These are phyloP conservation scores for Omphaloscelis lunosa DNA, from an alignment of 2,888 invertebrate species.

Conservation along the genomic window DNA sequence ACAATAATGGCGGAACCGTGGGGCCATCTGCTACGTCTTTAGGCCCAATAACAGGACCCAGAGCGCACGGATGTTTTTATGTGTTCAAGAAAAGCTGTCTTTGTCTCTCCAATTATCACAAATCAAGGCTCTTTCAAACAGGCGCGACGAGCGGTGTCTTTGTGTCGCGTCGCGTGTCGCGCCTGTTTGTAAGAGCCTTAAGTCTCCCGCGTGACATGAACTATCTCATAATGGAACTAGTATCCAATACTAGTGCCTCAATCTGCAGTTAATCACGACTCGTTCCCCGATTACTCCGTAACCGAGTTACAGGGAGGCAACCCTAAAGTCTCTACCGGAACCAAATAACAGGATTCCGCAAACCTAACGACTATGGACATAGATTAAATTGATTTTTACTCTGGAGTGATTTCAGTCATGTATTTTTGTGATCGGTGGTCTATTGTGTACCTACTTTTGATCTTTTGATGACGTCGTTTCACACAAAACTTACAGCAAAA, in stretches of 20 bases:
- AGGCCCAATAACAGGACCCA: too few species aligned
- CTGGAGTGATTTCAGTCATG: not conserved
- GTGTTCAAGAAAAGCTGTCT: not conserved
- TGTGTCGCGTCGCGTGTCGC: too few species aligned
- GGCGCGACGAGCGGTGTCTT: too few species aligned
- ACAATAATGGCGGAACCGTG: too few species aligned
- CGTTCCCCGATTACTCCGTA: constrained; percentile 17
- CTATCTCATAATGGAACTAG: not conserved
- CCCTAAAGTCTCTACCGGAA: constrained; percentile 60
- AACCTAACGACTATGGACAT: constrained; percentile 9
- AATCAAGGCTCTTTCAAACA: too few species aligned
- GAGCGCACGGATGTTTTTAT: too few species aligned
- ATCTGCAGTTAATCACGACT: constrained; percentile 24
- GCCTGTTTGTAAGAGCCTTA: too few species aligned
- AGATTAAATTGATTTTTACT: constrained; percentile 27
- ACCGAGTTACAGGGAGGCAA: constrained; percentile 32
- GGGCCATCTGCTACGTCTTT: too few species aligned
- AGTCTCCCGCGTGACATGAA: not conserved
- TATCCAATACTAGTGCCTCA: not conserved
- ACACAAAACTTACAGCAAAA: not conserved
- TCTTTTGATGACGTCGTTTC: not conserved
- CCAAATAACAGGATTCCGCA: constrained; percentile 55
- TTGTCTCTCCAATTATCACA: not conserved
- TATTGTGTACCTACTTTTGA: not conserved
- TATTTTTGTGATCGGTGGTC: not conserved